Conservation (phyloP, 2,797 vertebrate genomes). For the Hydrolagus colliei region DNA sequence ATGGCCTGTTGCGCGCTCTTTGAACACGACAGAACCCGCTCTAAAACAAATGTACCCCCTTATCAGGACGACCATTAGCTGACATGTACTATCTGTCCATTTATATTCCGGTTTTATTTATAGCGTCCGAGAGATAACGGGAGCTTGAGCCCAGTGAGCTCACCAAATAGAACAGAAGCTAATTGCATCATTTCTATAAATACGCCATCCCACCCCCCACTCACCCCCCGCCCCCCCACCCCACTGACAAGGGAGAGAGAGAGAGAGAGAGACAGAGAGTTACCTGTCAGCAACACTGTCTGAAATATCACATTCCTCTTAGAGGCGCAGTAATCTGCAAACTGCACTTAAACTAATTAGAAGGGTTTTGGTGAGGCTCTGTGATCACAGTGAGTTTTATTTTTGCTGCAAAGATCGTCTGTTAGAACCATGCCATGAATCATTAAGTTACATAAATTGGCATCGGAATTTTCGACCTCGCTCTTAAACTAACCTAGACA, state of each 20-base stretch:
- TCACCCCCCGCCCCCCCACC: no score
- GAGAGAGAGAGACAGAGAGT: no score
- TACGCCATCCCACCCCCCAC: neutral
- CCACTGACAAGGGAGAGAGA: no score
- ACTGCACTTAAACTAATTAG: neutral
- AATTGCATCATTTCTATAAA: slow-evolving; percentile 12
- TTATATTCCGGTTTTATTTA: neutral
- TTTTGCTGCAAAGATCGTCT: neutral
- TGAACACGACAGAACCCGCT: no score
- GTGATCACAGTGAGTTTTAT: neutral
- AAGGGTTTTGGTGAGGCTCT: no score
- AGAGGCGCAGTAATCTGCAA: neutral
- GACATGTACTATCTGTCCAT: neutral
- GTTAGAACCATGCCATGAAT: neutral
- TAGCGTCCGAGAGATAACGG: neutral
- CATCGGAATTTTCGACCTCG: neutral
- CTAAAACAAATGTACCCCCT: neutral
- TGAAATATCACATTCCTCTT: neutral
- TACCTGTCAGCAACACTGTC: neutral
- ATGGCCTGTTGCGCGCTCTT: no score
- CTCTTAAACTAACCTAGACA: no score
- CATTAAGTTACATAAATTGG: neutral
- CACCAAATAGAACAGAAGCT: neutral
- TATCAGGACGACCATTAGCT: neutral
- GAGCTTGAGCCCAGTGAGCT: neutral